Percentiles rank a stretch among this genome's conserved stretches.
phyloP scores from a whole-genome alignment of 2,113 vertebrate species.

The Rana temporaria region DNA sequence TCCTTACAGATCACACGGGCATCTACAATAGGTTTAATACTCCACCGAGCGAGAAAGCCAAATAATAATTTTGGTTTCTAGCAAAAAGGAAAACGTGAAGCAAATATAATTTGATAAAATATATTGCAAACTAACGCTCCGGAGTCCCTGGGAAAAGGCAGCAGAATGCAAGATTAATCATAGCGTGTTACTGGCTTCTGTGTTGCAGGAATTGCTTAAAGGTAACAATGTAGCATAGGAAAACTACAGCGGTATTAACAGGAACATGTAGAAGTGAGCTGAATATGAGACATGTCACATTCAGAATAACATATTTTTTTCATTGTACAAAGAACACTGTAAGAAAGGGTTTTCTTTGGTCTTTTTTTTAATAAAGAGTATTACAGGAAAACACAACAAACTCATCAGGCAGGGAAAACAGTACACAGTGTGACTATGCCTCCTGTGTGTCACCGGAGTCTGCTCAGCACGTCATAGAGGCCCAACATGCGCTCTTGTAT shows the following conservation, averaged over 20 bases:
- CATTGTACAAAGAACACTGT: too few relatives aligned
- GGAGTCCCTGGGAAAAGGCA: not conserved
- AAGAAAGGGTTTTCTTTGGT: too few relatives aligned
- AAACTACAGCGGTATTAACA: not conserved
- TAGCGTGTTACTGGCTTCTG: not conserved
- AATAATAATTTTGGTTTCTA: constrained; percentile 29
- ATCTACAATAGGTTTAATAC: constrained; percentile 40
- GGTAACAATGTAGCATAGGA: not conserved
- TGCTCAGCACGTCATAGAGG: too few relatives aligned
- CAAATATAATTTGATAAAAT: constrained; percentile 38
- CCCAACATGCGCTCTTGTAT: too few relatives aligned
- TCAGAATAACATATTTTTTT: too few relatives aligned
- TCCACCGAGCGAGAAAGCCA: constrained; percentile 24
- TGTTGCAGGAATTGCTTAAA: not conserved
- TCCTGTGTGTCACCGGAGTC: too few relatives aligned
- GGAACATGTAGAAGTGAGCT: too few relatives aligned
- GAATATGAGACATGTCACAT: too few relatives aligned
- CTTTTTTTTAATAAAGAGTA: too few relatives aligned
- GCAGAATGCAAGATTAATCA: constrained; percentile 18
- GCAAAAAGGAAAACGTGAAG: constrained; percentile 24
- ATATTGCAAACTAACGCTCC: not conserved
- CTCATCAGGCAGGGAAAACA: too few relatives aligned
- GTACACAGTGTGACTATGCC: too few relatives aligned
- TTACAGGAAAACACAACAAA: too few relatives aligned
- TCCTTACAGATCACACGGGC: constrained; percentile 30